Percentiles rank a stretch among this genome's conserved stretches.
Conservation (phyloP, 2,113 vertebrate species). For the Xerus inauris region DNA sequence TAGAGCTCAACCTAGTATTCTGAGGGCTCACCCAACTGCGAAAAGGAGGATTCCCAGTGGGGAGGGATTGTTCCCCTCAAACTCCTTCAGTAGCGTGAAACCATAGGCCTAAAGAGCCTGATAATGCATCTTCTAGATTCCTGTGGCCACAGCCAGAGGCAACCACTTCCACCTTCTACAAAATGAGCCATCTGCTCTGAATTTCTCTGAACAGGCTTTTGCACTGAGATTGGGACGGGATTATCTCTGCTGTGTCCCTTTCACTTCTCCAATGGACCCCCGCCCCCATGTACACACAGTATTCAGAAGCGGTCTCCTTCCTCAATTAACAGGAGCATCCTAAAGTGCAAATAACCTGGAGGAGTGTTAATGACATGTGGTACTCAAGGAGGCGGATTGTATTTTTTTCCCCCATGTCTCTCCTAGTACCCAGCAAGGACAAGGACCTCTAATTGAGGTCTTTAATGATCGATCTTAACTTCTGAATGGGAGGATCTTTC, state of each 20-base stretch:
- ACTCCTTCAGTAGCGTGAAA: neutral
- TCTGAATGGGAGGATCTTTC: conserved; percentile 19
- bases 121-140: too few relatives aligned
- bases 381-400: neutral
- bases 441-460: neutral
- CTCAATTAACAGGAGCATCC: conserved; percentile 53
- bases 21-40: too few relatives aligned
- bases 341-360: neutral
- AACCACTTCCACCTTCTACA: neutral
- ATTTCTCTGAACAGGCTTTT: neutral
- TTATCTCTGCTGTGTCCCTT: neutral
- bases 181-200: neutral
- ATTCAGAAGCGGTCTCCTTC: conserved; percentile 25
- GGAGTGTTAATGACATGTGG: neutral
- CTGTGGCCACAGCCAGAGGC: too few relatives aligned
- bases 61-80: neutral
- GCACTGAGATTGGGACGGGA: neutral
- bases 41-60: neutral
- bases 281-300: rapidly evolving
- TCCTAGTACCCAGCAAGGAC: neutral
- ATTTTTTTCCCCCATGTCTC: neutral
- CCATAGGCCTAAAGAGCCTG: too few relatives aligned
- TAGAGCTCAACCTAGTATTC: neutral
- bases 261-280: neutral
- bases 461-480: conserved; percentile 23